A percentile compares a stretch with the other conserved stretches of the same genome.
Evolutionary conservation across 2,113 vertebrate species (phyloP).

Genomic region (Corythornis cristatus): DNA sequence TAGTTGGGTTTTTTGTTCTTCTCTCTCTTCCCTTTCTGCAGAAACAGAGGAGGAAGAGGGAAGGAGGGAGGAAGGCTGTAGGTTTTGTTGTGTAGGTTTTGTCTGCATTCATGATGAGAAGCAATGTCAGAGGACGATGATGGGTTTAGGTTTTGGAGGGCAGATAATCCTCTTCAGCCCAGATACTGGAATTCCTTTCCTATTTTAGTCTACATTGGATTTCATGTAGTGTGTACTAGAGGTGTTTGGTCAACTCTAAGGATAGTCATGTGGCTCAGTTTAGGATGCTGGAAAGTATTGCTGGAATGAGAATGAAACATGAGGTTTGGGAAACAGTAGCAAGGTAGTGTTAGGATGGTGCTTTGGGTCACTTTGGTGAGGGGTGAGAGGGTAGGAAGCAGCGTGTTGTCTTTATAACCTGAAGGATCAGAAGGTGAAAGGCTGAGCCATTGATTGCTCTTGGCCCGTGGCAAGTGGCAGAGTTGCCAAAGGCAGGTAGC

Average conservation of each 20-base stretch:
- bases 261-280: accelerated
- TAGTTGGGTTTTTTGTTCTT: too few relatives aligned
- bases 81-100: background rate
- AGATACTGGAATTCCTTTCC: background rate
- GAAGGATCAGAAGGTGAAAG: background rate
- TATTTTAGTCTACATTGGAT: background rate
- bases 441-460: background rate
- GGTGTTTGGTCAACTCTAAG: background rate
- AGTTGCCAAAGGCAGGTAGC: background rate
- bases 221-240: background rate
- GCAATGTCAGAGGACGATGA: background rate
- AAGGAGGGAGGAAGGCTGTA: background rate
- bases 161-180: background rate
- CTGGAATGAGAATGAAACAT: background rate
- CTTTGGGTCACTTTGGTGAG: background rate
- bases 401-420: background rate
- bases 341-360: background rate
- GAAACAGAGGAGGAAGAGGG: background rate
- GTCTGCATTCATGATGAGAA: background rate
- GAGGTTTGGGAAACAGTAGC: background rate
- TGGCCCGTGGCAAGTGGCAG: background rate
- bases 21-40: background rate
- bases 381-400: background rate
- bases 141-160: background rate
- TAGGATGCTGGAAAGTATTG: background rate